phyloP scores from a whole-genome alignment of 2,113 vertebrate species.

The Ariopsis seemanni region DNA sequence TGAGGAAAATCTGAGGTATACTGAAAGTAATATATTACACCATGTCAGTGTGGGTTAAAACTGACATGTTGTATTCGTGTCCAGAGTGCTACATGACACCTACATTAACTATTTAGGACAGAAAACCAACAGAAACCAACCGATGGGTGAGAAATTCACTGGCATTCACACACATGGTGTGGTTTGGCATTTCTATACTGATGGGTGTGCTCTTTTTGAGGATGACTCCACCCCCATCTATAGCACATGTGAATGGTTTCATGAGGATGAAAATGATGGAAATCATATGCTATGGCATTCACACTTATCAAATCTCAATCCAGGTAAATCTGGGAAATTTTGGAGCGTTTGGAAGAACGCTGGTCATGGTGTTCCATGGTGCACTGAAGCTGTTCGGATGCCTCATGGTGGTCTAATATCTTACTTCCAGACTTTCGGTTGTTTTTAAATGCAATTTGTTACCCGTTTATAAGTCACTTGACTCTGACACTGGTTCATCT shows the following conservation, averaged over 20 bases:
- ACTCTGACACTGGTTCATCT: neutral
- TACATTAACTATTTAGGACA: neutral
- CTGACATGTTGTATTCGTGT: neutral
- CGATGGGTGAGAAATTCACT: neutral
- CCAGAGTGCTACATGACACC: no score
- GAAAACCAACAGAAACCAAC: neutral
- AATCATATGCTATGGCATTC: neutral
- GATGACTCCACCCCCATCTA: neutral
- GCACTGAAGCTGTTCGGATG: no score
- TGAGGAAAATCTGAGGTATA: neutral
- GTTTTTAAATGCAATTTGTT: neutral
- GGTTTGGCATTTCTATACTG: neutral
- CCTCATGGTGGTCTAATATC: no score
- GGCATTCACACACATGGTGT: neutral
- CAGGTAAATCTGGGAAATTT: neutral
- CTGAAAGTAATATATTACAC: neutral
- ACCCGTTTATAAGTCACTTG: neutral
- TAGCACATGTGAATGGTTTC: neutral
- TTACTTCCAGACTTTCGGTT: neutral
- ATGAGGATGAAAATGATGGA: neutral
- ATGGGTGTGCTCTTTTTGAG: neutral
- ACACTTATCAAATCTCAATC: neutral
- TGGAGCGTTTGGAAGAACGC: neutral
- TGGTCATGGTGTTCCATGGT: neutral
- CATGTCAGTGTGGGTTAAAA: neutral